Evolutionary conservation across 2,888 invertebrate genomes (phyloP).

Genomic region (Oscheius myriophilus): DNA sequence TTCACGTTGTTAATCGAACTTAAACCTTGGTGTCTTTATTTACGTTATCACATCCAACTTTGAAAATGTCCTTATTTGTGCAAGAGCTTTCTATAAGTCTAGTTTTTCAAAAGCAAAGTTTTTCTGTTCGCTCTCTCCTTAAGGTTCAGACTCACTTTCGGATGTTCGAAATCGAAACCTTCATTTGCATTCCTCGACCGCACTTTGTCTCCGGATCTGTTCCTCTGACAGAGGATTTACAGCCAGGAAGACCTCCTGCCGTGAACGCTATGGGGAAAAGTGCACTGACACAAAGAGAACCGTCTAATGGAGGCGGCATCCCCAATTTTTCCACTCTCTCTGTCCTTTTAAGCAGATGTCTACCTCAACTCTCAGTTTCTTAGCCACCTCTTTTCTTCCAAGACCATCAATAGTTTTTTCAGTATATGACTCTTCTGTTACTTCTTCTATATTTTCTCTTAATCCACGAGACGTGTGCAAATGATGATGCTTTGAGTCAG

Average conservation of each 20-base stretch:
- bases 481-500: constrained; percentile 10
- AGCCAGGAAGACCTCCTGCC: constrained; percentile 25
- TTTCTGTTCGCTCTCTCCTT: too few species aligned
- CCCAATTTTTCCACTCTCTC: constrained; percentile 18
- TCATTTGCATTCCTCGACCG: too few species aligned
- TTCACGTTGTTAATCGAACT: too few species aligned
- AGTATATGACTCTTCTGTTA: constrained; percentile 8
- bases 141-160: too few species aligned
- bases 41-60: too few species aligned
- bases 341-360: constrained; percentile 16
- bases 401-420: background rate
- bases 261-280: constrained; percentile 20
- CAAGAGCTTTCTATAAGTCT: too few species aligned
- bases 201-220: too few species aligned
- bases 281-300: constrained; percentile 25
- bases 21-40: too few species aligned
- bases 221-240: constrained; percentile 1
- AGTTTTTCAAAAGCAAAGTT: too few species aligned
- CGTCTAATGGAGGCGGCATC: constrained; percentile 15
- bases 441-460: background rate
- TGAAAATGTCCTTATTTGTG: too few species aligned
- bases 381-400: background rate
- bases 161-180: too few species aligned
- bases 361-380: background rate
- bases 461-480: background rate